Evolutionary conservation across 2,797 vertebrate species (phyloP), one percentile per base, ranked within the genome.

Genomic region (Pagetopsis macropterus): DNA sequence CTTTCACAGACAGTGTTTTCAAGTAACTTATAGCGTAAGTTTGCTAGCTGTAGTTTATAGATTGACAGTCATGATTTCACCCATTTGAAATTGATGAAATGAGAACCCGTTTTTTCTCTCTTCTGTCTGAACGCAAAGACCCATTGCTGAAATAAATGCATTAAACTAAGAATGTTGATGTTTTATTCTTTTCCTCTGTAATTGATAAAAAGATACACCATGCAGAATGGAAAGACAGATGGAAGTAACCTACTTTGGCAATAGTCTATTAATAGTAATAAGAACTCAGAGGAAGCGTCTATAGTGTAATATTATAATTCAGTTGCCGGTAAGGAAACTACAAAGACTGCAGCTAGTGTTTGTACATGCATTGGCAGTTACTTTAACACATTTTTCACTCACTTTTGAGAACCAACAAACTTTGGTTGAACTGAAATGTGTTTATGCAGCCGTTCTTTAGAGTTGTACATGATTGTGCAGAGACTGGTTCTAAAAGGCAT

Each of bases 371-470:
- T 50, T 64, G 9, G 37, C 33, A 48, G 19, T 5, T 41, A 2
- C 48, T 64, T 59, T 56, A 6, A 50, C 9, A 51, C n/a, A 8
- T 17, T 13, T 43, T 54, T 69, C 15, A 45, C n/a, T 31, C 33
- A 50, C 37, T 37, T 37, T 37, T 40, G 5, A 14, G 61, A 63
- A 49, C 27, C 7, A 50, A 48, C 9, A 62, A 31, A 65, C 45
- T 57, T 14, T 14, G 3, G 11, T 37, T 46, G 23, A 64, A 70
- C 1, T 46, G 13, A 31, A 64, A 57, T 63, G 17, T 31, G 9
- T 76, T 65, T 21, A 11, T 41, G 41, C 27, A 9, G 48, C 41
- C 41, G 12, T 64, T 52, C 13, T 64, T 78, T 27, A 12, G 40
- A 27, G 48, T 73, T 69, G 11, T 46, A 17, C 40, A 45, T 50